These are phyloP conservation scores for Guaruba guarouba DNA, from an alignment of 2,113 vertebrate species.

Conservation along the genomic window DNA sequence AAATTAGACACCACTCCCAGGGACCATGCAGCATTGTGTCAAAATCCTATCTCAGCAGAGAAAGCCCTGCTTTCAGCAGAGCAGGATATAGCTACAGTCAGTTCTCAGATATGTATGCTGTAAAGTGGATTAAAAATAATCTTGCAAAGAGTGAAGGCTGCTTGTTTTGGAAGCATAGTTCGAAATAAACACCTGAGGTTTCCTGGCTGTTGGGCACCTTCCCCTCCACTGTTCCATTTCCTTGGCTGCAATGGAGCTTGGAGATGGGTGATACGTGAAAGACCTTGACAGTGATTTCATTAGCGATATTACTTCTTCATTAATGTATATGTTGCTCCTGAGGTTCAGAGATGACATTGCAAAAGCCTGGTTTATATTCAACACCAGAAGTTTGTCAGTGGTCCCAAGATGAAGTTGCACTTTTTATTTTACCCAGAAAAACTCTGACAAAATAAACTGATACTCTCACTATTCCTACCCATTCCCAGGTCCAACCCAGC, in stretches of 20 bases:
- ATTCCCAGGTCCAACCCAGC: neutral
- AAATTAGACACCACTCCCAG: neutral
- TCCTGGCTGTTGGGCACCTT: accelerated
- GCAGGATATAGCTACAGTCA: neutral
- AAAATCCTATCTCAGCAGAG: neutral
- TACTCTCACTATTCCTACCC: neutral
- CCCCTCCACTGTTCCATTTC: neutral
- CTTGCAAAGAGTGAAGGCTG: neutral
- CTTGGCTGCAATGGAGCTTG: neutral
- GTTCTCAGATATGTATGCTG: neutral
- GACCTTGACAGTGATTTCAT: accelerated
- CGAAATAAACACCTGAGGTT: neutral
- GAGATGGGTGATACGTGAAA: accelerated
- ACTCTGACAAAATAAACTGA: neutral
- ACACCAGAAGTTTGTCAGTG: neutral
- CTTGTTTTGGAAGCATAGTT: neutral
- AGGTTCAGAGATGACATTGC: neutral
- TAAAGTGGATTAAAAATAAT: neutral
- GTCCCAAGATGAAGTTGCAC: neutral
- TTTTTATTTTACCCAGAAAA: neutral
- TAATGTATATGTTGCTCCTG: neutral
- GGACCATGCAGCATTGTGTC: no score
- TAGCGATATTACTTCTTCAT: neutral
- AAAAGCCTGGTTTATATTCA: neutral
- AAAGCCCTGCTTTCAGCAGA: accelerated